These are phyloP conservation scores for Willisornis vidua DNA, from an alignment of 2,113 vertebrate species.

Conservation along the genomic window DNA sequence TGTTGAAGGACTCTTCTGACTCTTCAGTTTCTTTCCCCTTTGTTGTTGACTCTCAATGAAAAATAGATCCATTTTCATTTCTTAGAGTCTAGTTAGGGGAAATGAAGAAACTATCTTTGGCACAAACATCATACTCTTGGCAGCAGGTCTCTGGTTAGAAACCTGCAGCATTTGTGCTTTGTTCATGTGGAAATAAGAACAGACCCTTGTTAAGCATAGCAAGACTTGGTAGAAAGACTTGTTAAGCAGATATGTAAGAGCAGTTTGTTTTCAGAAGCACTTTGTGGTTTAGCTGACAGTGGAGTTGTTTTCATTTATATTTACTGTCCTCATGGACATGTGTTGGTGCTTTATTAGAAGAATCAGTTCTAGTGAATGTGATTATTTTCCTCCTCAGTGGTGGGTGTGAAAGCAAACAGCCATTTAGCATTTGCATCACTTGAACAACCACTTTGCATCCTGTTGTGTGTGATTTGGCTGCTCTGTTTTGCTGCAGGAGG, in stretches of 20 bases:
- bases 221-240: not conserved
- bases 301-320: constrained; percentile 11
- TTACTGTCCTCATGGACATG: not conserved
- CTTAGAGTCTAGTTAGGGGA: not conserved
- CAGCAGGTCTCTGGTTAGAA: not conserved
- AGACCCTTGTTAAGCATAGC: not conserved
- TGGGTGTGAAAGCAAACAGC: constrained; percentile 50
- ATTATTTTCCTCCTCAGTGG: not conserved
- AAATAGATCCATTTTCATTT: not conserved
- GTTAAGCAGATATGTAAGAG: not conserved
- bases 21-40: constrained; percentile 9
- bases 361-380: constrained; percentile 10
- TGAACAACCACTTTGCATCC: not conserved
- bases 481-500: constrained; percentile 92
- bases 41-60: not conserved
- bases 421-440: not conserved
- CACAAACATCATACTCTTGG: not conserved
- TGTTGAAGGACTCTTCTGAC: constrained; percentile 5
- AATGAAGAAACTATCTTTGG: not conserved
- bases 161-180: not conserved
- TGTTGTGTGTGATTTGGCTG: constrained; percentile 51
- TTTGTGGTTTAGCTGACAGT: constrained; percentile 5
- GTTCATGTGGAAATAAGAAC: not conserved
- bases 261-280: not conserved
- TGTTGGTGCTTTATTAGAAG: constrained; percentile 26